Conservation (phyloP, 2,888 invertebrate genomes). For the Drosophila melanosoma region DNA sequence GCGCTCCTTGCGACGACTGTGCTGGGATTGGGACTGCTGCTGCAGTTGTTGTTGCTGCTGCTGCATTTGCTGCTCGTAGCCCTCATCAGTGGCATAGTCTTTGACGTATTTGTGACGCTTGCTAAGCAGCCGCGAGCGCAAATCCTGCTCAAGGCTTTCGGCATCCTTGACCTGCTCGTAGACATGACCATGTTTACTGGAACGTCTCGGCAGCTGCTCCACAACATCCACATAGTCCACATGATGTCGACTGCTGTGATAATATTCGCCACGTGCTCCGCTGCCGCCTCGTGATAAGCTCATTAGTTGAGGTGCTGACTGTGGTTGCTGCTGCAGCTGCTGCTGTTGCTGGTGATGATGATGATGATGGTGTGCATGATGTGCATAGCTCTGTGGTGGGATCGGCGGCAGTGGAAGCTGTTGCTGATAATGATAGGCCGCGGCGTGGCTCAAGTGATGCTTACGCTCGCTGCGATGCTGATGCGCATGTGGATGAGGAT, state of each 20-base stretch:
- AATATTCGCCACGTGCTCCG: slow-evolving; percentile 50
- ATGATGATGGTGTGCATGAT: slow-evolving; percentile 71
- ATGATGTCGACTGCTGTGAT: slow-evolving; percentile 71
- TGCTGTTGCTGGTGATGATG: slow-evolving; percentile 52
- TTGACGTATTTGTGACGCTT: slow-evolving; percentile 89
- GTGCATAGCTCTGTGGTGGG: slow-evolving; percentile 62
- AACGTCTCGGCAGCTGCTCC: slow-evolving; percentile 59
- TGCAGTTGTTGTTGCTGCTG: slow-evolving; percentile 26
- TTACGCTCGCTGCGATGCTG: slow-evolving; percentile 67
- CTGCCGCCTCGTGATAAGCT: slow-evolving; percentile 44
- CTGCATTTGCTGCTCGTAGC: slow-evolving; percentile 58
- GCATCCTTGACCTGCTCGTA: slow-evolving; percentile 84
- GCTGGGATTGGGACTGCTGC: slow-evolving; percentile 27
- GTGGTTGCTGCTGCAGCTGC: slow-evolving; percentile 22
- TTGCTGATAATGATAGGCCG: slow-evolving; percentile 54
- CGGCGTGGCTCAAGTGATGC: slow-evolving; percentile 51
- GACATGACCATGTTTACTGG: slow-evolving; percentile 75
- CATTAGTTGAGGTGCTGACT: slow-evolving; percentile 30
- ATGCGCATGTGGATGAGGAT: slow-evolving; percentile 26
- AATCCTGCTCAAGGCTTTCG: slow-evolving; percentile 90
- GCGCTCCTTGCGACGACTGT: slow-evolving; percentile 67
- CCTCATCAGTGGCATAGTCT: slow-evolving; percentile 81
- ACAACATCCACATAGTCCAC: slow-evolving; percentile 62
- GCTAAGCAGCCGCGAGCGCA: slow-evolving; percentile 90
- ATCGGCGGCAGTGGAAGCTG: slow-evolving; percentile 54